Evolutionary conservation across 2,888 invertebrate species (phyloP).

Genomic region (Allacma fusca): DNA sequence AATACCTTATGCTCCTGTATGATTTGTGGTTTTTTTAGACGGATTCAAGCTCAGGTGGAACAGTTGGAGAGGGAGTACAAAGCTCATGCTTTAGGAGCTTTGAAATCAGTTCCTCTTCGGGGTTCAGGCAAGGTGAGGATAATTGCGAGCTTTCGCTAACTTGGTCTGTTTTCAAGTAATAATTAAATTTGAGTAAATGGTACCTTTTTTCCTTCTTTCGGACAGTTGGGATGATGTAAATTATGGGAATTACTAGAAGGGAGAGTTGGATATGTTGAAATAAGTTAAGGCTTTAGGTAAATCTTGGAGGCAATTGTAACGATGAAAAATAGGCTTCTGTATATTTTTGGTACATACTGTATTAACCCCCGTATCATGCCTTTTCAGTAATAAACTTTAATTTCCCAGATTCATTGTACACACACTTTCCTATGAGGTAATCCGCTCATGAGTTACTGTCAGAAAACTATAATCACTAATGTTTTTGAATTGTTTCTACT

Average conservation of each 20-base stretch:
- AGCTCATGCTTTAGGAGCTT: constrained; percentile 73
- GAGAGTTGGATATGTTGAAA: neutral
- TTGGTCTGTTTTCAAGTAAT: neutral
- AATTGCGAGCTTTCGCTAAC: neutral
- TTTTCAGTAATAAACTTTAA: too few species aligned
- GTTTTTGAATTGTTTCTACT: neutral
- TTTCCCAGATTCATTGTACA: too few species aligned
- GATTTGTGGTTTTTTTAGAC: constrained; percentile 64
- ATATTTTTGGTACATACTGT: neutral
- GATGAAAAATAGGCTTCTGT: neutral
- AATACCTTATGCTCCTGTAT: neutral
- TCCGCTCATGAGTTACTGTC: neutral
- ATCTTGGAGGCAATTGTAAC: neutral
- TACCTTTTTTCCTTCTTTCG: neutral
- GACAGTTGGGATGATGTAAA: neutral
- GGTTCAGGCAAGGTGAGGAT: constrained; percentile 71
- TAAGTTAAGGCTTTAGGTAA: neutral
- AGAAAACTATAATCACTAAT: neutral
- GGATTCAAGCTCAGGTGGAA: constrained; percentile 75
- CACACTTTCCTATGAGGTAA: neutral
- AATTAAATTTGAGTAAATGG: neutral
- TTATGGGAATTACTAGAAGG: constrained; percentile 8
- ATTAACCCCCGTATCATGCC: too few species aligned
- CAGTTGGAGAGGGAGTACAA: constrained; percentile 75
- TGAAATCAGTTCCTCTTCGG: constrained; percentile 71